Evolutionary conservation across 2,888 invertebrate genomes (phyloP), one percentile per base, ranked within the genome.

Genomic region (Himalopsyche japonica): DNA sequence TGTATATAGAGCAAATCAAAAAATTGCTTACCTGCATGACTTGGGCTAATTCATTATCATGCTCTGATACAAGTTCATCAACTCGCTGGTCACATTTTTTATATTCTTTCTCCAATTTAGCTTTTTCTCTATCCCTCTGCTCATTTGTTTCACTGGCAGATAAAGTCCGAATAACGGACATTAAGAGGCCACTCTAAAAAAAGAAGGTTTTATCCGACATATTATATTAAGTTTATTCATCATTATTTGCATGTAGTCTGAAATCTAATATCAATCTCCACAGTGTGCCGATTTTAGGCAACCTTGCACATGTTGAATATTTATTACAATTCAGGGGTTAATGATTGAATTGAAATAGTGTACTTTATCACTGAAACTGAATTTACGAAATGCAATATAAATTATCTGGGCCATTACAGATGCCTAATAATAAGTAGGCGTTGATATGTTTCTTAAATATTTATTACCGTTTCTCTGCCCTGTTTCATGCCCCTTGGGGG

Each of bases 81-180:
- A 99, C 92, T 88, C 94, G 94, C 85, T 95, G 95, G 91, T 99
- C 99, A 90, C 98, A 98, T 88, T 96, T 95, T 89, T 97, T 97
- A 89, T 96, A 99, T 89, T 98, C 98, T 88, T 96, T 96, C 90
- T 99, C 98, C 80, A 99, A 93, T 89, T 98, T 97, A 0, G 96
- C 95, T 89, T 98, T 98, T 91, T 98, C 98, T 88, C 97, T 95
- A 89, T 98, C 97, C 80, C 97, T 92, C 89, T 99, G 97, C 89
- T 98, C 98, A 89, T 97, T 97, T 5, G 97, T 98, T 90, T 97
- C 98, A 92, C 98, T 98, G 10, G 98, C 96, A 34, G 98, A 98
- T 85, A 99, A 91, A 0, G 98, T 98, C 87, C 98, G 95, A 87
- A 99, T 98, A 78, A 99, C 98, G 84, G 98, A 97, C 95, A 99